Evolutionary conservation across 2,888 invertebrate species (phyloP).

Genomic region (Gortyna flavago): DNA sequence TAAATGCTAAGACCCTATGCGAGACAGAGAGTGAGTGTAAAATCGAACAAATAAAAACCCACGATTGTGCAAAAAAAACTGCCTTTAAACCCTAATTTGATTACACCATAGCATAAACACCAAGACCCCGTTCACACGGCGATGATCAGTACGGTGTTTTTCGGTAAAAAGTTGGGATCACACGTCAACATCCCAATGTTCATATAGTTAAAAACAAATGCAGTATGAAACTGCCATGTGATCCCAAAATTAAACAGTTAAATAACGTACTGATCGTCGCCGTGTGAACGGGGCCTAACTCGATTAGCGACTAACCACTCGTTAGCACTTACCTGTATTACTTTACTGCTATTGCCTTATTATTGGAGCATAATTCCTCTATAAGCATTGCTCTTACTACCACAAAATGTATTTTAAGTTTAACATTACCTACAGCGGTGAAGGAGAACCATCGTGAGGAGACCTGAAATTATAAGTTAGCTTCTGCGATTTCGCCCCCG

Average conservation of each 20-base stretch:
- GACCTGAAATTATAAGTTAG: neutral
- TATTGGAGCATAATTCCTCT: conserved; percentile 68
- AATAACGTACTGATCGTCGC: no score
- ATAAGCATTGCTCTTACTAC: conserved; percentile 26
- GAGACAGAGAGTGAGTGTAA: neutral
- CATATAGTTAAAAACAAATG: no score
- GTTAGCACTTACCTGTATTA: conserved; percentile 53
- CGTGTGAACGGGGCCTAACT: no score
- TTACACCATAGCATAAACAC: conserved; percentile 51
- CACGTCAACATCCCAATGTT: no score
- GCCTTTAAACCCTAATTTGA: conserved; percentile 50
- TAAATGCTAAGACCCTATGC: no score
- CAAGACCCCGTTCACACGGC: no score
- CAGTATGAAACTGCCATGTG: no score
- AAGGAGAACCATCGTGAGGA: neutral
- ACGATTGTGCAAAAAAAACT: neutral
- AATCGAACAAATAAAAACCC: neutral
- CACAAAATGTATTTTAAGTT: conserved; percentile 29
- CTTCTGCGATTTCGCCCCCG: no score
- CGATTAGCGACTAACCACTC: conserved; percentile 57
- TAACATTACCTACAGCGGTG: neutral
- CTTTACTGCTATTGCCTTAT: conserved; percentile 70
- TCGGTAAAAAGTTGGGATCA: no score
- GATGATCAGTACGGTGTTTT: no score
- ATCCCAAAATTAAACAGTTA: no score